Percentiles rank a stretch among this genome's conserved stretches.
These are phyloP conservation scores for Eupithecia subumbrata DNA, from an alignment of 2,888 invertebrate species.

Conservation along the genomic window DNA sequence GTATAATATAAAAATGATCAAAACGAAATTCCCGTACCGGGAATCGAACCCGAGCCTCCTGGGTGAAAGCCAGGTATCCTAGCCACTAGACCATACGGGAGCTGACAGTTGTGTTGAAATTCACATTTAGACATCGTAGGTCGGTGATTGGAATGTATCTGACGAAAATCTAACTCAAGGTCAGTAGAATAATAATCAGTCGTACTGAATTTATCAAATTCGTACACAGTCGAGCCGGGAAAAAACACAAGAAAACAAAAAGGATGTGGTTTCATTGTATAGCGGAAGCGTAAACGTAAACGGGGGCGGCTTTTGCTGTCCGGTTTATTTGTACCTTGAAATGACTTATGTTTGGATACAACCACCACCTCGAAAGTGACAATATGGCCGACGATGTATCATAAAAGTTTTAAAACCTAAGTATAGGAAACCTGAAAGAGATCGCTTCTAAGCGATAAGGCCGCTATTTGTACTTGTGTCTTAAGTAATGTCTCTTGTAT, in stretches of 20 bases:
- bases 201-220: no score
- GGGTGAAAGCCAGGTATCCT: conserved; percentile 89
- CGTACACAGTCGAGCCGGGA: neutral
- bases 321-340: no score
- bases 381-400: no score
- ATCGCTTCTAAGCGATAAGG: no score
- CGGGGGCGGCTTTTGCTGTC: no score
- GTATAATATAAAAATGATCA: neutral
- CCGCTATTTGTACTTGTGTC: no score
- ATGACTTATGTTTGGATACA: no score
- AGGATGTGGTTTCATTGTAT: neutral
- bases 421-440: no score
- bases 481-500: no score
- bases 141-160: neutral
- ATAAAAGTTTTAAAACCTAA: no score
- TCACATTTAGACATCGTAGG: neutral
- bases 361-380: no score
- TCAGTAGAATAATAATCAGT: neutral
- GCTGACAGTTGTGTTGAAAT: neutral
- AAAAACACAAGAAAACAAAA: neutral
- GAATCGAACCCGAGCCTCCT: conserved; percentile 90
- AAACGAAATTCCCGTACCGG: conserved; percentile 85
- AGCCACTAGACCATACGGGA: conserved; percentile 88
- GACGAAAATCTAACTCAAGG: neutral
- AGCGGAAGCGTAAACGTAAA: neutral